Evolutionary conservation across 2,797 vertebrate species (phyloP).

Genomic region (Cynodonichthys magdalenae): DNA sequence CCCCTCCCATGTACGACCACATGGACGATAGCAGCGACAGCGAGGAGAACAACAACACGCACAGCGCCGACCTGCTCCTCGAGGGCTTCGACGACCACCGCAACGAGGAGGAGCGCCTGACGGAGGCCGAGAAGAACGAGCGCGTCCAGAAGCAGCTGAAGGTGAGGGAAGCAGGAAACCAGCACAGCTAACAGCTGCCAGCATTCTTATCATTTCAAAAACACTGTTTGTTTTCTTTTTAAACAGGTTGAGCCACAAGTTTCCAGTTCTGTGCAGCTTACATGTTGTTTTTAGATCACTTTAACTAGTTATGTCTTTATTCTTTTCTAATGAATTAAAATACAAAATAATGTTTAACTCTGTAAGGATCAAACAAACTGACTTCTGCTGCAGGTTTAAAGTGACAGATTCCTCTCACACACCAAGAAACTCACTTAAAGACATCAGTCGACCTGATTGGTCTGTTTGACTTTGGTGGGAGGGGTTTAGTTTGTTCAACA

Average conservation of each 20-base stretch:
- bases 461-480: too few relatives aligned
- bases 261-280: not conserved
- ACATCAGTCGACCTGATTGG: too few relatives aligned
- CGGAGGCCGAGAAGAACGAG: conserved; percentile 93
- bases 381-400: too few relatives aligned
- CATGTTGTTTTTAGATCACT: too few relatives aligned
- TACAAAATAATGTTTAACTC: too few relatives aligned
- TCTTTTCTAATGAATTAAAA: too few relatives aligned
- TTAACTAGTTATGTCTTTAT: too few relatives aligned
- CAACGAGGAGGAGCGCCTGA: conserved; percentile 89
- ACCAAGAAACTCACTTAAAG: too few relatives aligned
- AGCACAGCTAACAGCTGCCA: not conserved
- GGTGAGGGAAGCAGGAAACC: conserved; percentile 75
- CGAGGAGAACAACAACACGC: conserved; percentile 81
- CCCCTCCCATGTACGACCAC: conserved; percentile 81
- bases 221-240: not conserved
- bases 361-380: too few relatives aligned
- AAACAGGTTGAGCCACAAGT: not conserved
- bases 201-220: not conserved
- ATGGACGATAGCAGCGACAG: conserved; percentile 85
- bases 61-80: conserved; percentile 88
- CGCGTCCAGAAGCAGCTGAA: conserved; percentile 90
- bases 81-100: conserved; percentile 88
- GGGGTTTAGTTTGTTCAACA: too few relatives aligned
- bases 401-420: too few relatives aligned